Conservation (phyloP, 2,888 invertebrate genomes). For the Leptopilina syphax region DNA sequence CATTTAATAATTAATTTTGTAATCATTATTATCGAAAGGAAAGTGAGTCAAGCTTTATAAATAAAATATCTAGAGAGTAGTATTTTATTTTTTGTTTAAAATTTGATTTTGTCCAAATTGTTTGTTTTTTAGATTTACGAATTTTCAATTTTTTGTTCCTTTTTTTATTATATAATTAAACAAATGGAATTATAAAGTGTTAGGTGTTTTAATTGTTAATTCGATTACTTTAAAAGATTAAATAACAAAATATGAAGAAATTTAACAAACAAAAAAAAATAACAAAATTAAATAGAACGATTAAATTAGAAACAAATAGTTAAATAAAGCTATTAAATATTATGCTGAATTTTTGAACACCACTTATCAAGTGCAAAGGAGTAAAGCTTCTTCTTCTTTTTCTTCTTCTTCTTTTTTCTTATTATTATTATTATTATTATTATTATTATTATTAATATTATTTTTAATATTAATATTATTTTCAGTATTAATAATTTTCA, state of each 20-base stretch:
- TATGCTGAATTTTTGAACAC: background rate
- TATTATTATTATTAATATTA: background rate
- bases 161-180: too few relatives aligned
- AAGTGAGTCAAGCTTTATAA: too few relatives aligned
- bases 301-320: background rate
- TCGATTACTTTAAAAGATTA: background rate
- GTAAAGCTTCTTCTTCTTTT: background rate
- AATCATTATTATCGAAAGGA: too few relatives aligned
- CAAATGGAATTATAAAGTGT: too few relatives aligned
- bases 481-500: too few relatives aligned
- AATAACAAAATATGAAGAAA: background rate
- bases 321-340: background rate
- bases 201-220: background rate
- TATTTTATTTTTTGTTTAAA: too few relatives aligned
- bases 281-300: background rate
- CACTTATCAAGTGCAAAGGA: background rate
- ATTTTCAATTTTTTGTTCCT: too few relatives aligned
- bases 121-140: too few relatives aligned
- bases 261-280: background rate
- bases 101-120: too few relatives aligned
- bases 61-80: too few relatives aligned
- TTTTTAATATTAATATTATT: background rate
- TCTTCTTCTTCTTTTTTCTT: background rate
- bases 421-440: background rate
- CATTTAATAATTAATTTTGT: too few relatives aligned